Evolutionary conservation across 2,888 invertebrate genomes (phyloP).

Genomic region (Sepiola atlantica): DNA sequence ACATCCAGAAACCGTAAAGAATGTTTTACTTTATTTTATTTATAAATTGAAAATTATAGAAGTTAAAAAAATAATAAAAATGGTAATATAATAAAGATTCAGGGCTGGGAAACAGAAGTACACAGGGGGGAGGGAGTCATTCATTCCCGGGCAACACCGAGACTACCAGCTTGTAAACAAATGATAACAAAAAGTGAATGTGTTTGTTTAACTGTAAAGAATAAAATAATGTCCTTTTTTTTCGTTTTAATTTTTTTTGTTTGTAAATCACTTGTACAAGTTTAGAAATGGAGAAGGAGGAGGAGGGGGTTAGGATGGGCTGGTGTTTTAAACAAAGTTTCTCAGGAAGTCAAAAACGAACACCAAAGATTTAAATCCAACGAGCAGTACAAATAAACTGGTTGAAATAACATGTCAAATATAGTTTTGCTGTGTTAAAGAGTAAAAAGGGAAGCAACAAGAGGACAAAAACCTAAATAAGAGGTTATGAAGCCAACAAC

Average conservation of each 20-base stretch:
- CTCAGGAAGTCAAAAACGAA: slow-evolving; percentile 4
- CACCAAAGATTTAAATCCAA: background rate
- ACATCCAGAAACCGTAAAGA: too few species aligned
- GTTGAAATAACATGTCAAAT: background rate
- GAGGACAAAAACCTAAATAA: background rate
- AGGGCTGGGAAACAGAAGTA: too few species aligned
- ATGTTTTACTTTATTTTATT: too few species aligned
- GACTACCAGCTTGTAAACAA: too few species aligned
- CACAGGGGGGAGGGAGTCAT: too few species aligned
- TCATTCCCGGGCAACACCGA: too few species aligned
- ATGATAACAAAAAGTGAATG: too few species aligned
- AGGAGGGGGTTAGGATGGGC: background rate
- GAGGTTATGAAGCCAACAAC: background rate
- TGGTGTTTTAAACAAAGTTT: background rate
- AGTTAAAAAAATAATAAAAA: too few species aligned
- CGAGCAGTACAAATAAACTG: background rate
- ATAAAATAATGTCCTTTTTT: too few species aligned
- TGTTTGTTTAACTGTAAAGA: too few species aligned
- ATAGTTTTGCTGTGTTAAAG: background rate
- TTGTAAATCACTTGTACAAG: background rate
- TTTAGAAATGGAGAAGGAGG: background rate
- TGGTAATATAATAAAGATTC: too few species aligned
- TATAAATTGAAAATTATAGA: too few species aligned
- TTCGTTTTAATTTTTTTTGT: background rate
- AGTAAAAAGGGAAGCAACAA: background rate